Evolutionary conservation across 1,140 invertebrate genomes (phyloP).

Genomic region (Drosophila funebris): DNA sequence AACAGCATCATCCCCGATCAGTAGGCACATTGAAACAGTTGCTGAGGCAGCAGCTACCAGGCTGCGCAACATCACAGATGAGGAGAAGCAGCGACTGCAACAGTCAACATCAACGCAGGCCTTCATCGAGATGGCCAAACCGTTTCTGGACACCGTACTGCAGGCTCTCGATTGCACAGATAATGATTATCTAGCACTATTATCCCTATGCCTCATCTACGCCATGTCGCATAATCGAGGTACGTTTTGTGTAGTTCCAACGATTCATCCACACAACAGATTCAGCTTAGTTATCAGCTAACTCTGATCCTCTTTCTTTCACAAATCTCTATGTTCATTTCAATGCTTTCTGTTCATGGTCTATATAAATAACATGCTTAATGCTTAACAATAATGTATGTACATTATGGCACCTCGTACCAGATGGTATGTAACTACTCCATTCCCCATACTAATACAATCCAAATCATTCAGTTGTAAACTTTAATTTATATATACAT

Average conservation of each 20-base stretch:
- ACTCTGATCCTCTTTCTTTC: constrained; percentile 45
- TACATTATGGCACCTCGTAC: constrained; percentile 48
- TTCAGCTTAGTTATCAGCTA: constrained; percentile 16
- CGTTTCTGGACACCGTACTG: constrained; percentile 95
- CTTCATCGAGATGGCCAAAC: constrained; percentile 81
- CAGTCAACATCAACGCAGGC: constrained; percentile 57
- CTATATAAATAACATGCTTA: constrained; percentile 18
- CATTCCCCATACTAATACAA: constrained; percentile 49
- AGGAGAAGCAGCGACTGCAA: constrained; percentile 92
- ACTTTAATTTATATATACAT: not conserved
- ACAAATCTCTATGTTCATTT: constrained; percentile 51
- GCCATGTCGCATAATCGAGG: constrained; percentile 97
- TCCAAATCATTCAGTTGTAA: too few species aligned
- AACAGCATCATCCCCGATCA: constrained; percentile 31
- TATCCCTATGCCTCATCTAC: constrained; percentile 96
- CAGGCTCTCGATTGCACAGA: constrained; percentile 93
- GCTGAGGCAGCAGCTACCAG: constrained; percentile 20
- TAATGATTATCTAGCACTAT: constrained; percentile 97
- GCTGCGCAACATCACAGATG: constrained; percentile 93
- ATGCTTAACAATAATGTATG: constrained; percentile 28
- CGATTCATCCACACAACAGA: not conserved
- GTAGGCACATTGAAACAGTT: constrained; percentile 36
- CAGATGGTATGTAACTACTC: constrained; percentile 73
- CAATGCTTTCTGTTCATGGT: constrained; percentile 57
- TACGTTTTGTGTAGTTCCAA: constrained; percentile 80